Evolutionary conservation across 2,888 invertebrate genomes (phyloP).

Genomic region (Piscicola geometra): DNA sequence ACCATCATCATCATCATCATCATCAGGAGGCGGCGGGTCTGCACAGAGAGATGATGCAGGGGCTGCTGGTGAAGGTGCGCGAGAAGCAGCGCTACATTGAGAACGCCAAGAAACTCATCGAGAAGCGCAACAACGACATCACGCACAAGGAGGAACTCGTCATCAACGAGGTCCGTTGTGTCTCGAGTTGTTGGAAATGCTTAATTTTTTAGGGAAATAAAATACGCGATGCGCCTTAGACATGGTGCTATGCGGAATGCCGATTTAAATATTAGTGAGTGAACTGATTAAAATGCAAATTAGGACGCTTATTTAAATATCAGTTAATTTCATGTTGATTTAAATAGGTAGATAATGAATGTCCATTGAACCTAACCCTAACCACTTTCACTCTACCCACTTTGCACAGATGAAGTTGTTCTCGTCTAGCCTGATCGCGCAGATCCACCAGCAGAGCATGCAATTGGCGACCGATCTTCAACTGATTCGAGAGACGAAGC

Average conservation of each 20-base stretch:
- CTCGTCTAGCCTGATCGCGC: slow-evolving; percentile 67
- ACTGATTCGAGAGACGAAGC: slow-evolving; percentile 72
- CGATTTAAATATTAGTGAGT: too few relatives aligned
- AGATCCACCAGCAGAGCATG: slow-evolving; percentile 48
- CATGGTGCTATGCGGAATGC: too few relatives aligned
- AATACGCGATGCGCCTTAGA: neutral
- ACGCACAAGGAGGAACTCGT: slow-evolving; percentile 77
- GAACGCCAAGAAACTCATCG: slow-evolving; percentile 68
- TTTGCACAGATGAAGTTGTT: slow-evolving; percentile 67
- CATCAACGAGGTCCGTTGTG: slow-evolving; percentile 68
- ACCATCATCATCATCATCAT: too few relatives aligned
- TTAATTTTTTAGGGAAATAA: neutral
- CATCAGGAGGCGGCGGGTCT: slow-evolving; percentile 71
- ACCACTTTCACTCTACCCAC: neutral
- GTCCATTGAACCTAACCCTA: too few relatives aligned
- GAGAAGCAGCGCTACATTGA: slow-evolving; percentile 69
- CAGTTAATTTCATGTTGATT: too few relatives aligned
- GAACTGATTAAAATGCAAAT: too few relatives aligned
- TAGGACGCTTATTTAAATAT: too few relatives aligned
- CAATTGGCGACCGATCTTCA: slow-evolving; percentile 60
- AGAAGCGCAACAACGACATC: slow-evolving; percentile 77
- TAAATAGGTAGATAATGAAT: too few relatives aligned
- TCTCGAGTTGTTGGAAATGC: too few relatives aligned
- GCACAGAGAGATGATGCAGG: slow-evolving; percentile 59
- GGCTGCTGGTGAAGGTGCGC: slow-evolving; percentile 68